Percentiles rank a stretch among this genome's conserved stretches.
Evolutionary conservation across 1,140 invertebrate species (phyloP).

Genomic region (Drosophila elegans): DNA sequence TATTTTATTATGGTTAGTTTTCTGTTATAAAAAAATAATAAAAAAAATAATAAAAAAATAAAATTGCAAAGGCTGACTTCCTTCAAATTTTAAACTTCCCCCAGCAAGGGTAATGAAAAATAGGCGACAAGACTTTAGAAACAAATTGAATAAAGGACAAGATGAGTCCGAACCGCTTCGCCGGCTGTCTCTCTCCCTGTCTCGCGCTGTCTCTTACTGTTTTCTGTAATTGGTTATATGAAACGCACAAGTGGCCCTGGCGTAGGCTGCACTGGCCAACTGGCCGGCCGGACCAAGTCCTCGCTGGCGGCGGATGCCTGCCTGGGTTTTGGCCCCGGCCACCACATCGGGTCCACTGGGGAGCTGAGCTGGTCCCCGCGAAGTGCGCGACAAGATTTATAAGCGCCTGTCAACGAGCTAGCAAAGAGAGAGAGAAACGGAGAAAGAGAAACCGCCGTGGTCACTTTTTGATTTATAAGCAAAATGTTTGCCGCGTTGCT

Average conservation of each 20-base stretch:
- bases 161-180: constrained; percentile 24
- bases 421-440: constrained; percentile 33
- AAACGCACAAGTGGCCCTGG: constrained; percentile 70
- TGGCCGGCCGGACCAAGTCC: constrained; percentile 8
- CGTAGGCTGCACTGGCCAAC: constrained; percentile 36
- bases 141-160: constrained; percentile 75
- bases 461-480: constrained; percentile 83
- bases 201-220: constrained; percentile 46
- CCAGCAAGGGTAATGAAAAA: constrained; percentile 25
- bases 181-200: constrained; percentile 34
- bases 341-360: constrained; percentile 21
- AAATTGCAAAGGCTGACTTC: too few relatives aligned
- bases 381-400: constrained; percentile 83
- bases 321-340: constrained; percentile 12
- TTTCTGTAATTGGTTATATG: constrained; percentile 75
- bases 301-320: constrained; percentile 11
- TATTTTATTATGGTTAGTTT: too few relatives aligned
- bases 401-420: constrained; percentile 76
- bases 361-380: constrained; percentile 26
- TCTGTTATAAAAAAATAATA: too few relatives aligned
- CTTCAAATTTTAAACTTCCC: background rate
- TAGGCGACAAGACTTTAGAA: constrained; percentile 29
- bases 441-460: constrained; percentile 56
- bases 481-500: constrained; percentile 71
- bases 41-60: too few relatives aligned